phyloP scores from a whole-genome alignment of 2,113 vertebrate species.

The Ovibos moschatus region DNA sequence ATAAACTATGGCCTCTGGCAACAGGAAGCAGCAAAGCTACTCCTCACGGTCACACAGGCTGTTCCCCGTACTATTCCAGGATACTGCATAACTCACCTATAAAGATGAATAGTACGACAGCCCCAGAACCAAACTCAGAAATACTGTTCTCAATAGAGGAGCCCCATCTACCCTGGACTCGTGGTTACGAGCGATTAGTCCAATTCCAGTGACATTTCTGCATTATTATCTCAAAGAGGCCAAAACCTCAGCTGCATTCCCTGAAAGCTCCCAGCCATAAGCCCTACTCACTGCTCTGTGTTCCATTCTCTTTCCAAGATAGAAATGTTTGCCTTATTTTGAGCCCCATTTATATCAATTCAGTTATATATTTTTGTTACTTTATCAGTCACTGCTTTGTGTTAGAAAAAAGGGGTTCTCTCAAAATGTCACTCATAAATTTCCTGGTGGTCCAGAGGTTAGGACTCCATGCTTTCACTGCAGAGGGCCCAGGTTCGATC shows the following conservation, averaged over 20 bases:
- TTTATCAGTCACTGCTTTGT: not conserved
- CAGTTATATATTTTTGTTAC: not conserved
- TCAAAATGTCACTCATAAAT: not conserved
- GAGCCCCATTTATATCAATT: not conserved
- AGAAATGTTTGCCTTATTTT: not conserved
- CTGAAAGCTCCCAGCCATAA: not conserved
- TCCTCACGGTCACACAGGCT: not conserved
- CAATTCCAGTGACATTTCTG: not conserved
- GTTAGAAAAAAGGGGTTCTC: not conserved
- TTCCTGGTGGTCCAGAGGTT: not conserved
- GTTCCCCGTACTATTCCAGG: not conserved
- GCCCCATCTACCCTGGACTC: not conserved
- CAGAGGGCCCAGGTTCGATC: not conserved
- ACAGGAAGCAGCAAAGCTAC: not conserved
- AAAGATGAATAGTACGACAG: not conserved
- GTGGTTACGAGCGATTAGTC: not conserved
- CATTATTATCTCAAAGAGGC: not conserved
- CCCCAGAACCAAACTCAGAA: slow-evolving; percentile 1
- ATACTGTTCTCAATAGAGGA: not conserved
- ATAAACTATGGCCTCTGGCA: not conserved
- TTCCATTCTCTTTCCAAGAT: not conserved
- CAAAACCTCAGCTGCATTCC: not conserved
- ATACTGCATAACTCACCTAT: not conserved
- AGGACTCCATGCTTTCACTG: not conserved
- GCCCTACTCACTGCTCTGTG: not conserved